Percentiles rank a stretch among this genome's conserved stretches.
Conservation (phyloP, 2,888 invertebrate species). For the Harpagoxenus sublaevis region DNA sequence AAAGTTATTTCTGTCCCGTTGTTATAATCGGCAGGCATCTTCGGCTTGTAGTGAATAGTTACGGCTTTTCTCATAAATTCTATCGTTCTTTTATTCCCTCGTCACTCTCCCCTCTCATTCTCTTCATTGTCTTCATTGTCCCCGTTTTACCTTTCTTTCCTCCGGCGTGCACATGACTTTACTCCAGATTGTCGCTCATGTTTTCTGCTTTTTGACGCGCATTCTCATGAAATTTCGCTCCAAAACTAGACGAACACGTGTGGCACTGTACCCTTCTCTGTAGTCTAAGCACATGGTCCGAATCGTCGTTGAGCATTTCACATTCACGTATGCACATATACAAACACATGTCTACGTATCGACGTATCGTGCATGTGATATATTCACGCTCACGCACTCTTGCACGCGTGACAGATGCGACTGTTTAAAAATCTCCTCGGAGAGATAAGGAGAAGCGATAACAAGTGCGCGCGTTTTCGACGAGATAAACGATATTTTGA, state of each 20-base stretch:
- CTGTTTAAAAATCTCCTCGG: not conserved
- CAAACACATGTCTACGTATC: not conserved
- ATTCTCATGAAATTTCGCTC: constrained; percentile 28
- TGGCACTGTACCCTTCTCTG: constrained; percentile 10
- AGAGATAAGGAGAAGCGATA: constrained; percentile 35
- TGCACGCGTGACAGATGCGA: constrained; percentile 37
- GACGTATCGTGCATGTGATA: not conserved
- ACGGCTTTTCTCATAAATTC: not conserved
- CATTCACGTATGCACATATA: not conserved
- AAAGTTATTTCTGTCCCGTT: constrained; percentile 26
- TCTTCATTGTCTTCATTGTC: no score
- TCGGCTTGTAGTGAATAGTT: no score
- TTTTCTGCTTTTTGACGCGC: constrained; percentile 56
- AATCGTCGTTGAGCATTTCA: constrained; percentile 25
- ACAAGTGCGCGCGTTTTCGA: constrained; percentile 33
- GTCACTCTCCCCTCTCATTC: not conserved
- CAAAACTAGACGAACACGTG: constrained; percentile 57
- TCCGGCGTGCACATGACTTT: constrained; percentile 86
- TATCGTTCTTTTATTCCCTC: not conserved
- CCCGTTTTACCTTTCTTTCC: constrained; percentile 85
- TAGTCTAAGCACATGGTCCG: constrained; percentile 44
- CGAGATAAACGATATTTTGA: constrained; percentile 1
- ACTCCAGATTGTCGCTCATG: constrained; percentile 64
- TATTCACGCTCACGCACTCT: constrained; percentile 7
- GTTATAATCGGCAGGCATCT: constrained; percentile 28